Evolutionary conservation across 2,113 vertebrate genomes (phyloP), one percentile per base, ranked within the genome.

Genomic region (Phoenicopterus ruber): DNA sequence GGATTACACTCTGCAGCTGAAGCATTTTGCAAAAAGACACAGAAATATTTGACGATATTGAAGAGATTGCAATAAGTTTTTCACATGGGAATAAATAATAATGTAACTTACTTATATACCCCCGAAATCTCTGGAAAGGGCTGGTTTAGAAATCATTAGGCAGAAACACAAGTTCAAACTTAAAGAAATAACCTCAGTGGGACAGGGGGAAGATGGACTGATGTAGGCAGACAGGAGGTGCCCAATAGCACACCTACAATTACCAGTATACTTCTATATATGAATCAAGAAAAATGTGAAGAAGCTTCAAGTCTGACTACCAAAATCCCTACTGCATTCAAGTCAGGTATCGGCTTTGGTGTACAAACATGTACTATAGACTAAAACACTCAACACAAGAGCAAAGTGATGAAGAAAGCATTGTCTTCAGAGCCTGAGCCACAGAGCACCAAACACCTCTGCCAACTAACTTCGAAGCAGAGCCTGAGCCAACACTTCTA

Each of bases 401-500:
- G 58, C 63, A 63, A 96, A 83, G 46, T 54, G 70, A 52, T 3
- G 70, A 85, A 91, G 79, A 88, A 91, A 90, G 72, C 81, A 76
- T 61, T 73, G 92, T 63, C 94, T 96, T 93, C 66, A 82, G 91
- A 95, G 90, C 52, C 61, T 82, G 92, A 93, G 90, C 90, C 91
- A 88, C 29, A 1, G 90, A 96, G 90, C 72, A 88, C 92, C 74
- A 50, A 94, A 65, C 90, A 91, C 92, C 93, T 94, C 96, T 97
- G 96, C 96, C 96, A 96, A 95, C 92, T 90, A 88, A 94, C 94
- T 97, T 96, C 1, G 29, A 96, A 88, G 79, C 92, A 90, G 78
- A 97, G 93, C 90, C 96, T 96, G 96, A 96, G 96, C 94, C 96
- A 97, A 96, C 92, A 72, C 82, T 94, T 88, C 94, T 63, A 83